phyloP scores from a whole-genome alignment of 2,113 vertebrate species.

The Cyanoramphus novaezelandiae region DNA sequence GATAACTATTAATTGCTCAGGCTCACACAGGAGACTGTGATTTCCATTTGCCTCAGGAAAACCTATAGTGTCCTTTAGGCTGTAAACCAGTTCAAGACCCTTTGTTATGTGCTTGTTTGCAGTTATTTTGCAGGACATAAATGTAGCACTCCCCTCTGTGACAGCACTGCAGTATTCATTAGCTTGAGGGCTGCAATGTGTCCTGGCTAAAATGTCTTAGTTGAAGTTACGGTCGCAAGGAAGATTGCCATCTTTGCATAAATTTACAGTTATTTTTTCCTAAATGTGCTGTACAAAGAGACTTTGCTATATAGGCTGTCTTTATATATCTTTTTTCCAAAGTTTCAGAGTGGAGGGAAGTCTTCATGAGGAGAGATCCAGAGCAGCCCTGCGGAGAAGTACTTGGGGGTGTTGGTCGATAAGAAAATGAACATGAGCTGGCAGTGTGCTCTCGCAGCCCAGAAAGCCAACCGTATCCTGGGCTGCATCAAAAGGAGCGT shows the following conservation, averaged over 20 bases:
- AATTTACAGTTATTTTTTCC: background rate
- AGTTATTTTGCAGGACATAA: background rate
- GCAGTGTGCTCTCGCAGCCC: too few species aligned
- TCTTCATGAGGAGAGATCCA: background rate
- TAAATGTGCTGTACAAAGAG: background rate
- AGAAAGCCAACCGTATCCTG: too few species aligned
- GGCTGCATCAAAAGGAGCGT: too few species aligned
- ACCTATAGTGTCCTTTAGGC: background rate
- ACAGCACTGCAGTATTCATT: background rate
- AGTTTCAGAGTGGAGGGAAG: background rate
- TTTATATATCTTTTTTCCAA: background rate
- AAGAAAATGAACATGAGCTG: too few species aligned
- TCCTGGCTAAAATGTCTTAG: background rate
- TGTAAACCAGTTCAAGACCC: background rate
- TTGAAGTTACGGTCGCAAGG: background rate
- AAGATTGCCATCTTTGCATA: background rate
- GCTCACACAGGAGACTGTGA: background rate
- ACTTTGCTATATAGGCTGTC: background rate
- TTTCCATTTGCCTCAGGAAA: background rate
- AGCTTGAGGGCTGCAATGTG: background rate
- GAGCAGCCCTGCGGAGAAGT: too few species aligned
- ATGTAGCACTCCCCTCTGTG: rapidly evolving
- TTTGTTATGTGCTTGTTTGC: background rate
- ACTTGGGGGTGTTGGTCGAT: too few species aligned
- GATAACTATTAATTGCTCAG: background rate